phyloP scores from a whole-genome alignment of 53 echinoderm and acorn worm genomes.

The Arbacia lixula region DNA sequence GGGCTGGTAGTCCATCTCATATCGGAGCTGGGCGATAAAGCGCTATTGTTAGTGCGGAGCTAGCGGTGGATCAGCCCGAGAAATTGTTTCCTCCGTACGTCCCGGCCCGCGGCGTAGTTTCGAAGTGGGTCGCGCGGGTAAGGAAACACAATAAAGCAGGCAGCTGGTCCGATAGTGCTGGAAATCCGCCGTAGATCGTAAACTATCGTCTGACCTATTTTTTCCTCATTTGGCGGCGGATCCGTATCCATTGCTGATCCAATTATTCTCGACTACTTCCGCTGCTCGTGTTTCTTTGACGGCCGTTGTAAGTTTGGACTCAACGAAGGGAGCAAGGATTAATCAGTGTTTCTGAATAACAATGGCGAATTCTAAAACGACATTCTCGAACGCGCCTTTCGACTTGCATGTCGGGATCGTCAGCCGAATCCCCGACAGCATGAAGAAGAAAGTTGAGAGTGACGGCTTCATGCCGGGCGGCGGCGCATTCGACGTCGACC shows the following conservation, averaged over 20 bases:
- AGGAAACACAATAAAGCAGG: not conserved
- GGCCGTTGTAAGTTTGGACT: too few species aligned
- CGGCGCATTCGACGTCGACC: conserved; percentile 76
- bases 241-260: too few species aligned
- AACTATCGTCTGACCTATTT: not conserved
- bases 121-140: not conserved
- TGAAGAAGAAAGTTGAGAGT: conserved; percentile 67
- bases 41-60: too few species aligned
- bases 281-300: too few species aligned
- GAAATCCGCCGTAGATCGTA: conserved; percentile 1
- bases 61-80: not conserved
- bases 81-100: too few species aligned
- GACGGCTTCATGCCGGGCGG: conserved; percentile 49
- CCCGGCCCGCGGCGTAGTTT: too few species aligned
- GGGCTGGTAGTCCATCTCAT: too few species aligned
- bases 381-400: conserved; percentile 47
- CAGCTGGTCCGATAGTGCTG: not conserved
- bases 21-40: too few species aligned
- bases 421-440: conserved; percentile 87
- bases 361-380: conserved; percentile 44
- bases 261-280: too few species aligned
- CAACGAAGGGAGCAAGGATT: too few species aligned
- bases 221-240: too few species aligned
- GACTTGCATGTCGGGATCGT: conserved; percentile 85
- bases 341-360: not conserved